phyloP scores from a whole-genome alignment of 2,888 invertebrate genomes.

The Synanthedon formicaeformis region DNA sequence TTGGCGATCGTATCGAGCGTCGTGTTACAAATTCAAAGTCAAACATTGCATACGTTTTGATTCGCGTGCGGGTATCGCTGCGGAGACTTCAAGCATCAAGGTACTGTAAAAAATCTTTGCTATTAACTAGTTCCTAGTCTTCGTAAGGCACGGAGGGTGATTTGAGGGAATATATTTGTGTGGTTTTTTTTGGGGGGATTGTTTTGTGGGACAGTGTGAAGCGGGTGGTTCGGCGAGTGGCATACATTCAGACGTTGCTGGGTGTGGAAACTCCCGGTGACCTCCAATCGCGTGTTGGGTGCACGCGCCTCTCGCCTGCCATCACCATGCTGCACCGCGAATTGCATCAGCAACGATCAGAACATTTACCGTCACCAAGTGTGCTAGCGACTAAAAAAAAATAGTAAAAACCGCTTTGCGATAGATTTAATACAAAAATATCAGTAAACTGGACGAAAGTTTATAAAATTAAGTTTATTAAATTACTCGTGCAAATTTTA shows the following conservation, averaged over 20 bases:
- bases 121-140: not conserved
- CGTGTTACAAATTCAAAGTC: not conserved
- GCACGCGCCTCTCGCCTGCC: conserved; percentile 22
- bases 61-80: conserved; percentile 16
- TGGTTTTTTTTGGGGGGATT: too few relatives aligned
- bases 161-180: too few relatives aligned
- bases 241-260: conserved; percentile 7
- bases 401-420: conserved; percentile 4
- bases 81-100: conserved; percentile 16
- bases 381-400: not conserved
- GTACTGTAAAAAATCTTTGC: conserved; percentile 21
- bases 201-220: not conserved
- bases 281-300: conserved; percentile 27
- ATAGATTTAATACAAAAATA: conserved; percentile 1
- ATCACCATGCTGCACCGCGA: conserved; percentile 12
- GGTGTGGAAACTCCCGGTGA: conserved; percentile 38
- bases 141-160: too few relatives aligned
- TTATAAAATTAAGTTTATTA: too few relatives aligned
- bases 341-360: conserved; percentile 32
- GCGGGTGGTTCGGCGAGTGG: conserved; percentile 11
- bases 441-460: not conserved
- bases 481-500: too few relatives aligned
- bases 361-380: not conserved
- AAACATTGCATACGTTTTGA: conserved; percentile 19
- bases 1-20: conserved; percentile 30